These are phyloP conservation scores for Diachasma alloeum DNA, from an alignment of 1,140 invertebrate species.

Conservation along the genomic window DNA sequence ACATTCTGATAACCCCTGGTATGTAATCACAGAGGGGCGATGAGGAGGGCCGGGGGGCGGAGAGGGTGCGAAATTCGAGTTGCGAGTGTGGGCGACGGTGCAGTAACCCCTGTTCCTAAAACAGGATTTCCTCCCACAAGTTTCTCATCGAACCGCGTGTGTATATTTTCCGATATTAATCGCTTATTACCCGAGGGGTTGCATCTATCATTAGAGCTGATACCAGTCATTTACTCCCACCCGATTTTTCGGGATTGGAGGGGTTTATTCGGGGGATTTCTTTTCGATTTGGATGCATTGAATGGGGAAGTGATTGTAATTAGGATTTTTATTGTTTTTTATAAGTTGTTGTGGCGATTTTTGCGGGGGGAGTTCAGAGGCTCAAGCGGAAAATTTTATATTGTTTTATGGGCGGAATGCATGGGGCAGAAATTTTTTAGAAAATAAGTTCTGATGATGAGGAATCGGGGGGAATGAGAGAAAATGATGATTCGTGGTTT, in stretches of 20 bases:
- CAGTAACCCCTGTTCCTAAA: constrained; percentile 1
- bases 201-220: not conserved
- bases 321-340: too few relatives aligned
- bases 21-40: not conserved
- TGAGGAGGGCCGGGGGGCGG: too few relatives aligned
- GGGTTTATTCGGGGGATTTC: too few relatives aligned
- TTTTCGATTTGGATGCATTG: not conserved
- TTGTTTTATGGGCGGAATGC: too few relatives aligned
- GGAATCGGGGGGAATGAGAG: too few relatives aligned
- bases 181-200: not conserved
- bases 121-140: not conserved
- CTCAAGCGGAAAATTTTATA: too few relatives aligned
- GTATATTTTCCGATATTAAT: constrained; percentile 18
- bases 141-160: not conserved
- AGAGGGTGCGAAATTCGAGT: not conserved
- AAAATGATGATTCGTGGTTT: too few relatives aligned
- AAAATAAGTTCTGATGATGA: too few relatives aligned
- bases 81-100: not conserved
- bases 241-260: not conserved
- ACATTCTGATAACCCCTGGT: not conserved
- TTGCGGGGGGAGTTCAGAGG: too few relatives aligned
- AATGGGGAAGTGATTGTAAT: too few relatives aligned
- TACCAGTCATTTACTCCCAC: not conserved
- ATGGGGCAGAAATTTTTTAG: too few relatives aligned
- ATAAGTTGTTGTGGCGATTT: too few relatives aligned